Conservation (phyloP, 2,113 vertebrate genomes). For the Sturnira hondurensis region DNA sequence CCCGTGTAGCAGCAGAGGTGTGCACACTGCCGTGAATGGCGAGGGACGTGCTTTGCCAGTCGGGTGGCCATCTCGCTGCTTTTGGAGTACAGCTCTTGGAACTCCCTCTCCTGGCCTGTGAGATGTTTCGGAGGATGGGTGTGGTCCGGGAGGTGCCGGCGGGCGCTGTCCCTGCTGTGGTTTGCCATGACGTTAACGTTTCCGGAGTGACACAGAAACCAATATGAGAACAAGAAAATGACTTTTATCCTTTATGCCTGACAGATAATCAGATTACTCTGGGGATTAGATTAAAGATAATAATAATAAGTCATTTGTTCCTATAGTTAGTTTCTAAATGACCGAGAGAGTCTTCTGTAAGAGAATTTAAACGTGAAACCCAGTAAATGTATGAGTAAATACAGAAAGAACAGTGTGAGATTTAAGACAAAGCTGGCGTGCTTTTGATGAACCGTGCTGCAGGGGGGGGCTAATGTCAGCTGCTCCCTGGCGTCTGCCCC, state of each 20-base stretch:
- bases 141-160: not conserved
- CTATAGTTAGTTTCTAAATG: constrained; percentile 33
- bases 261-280: constrained; percentile 27
- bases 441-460: fast-evolving
- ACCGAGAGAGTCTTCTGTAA: constrained; percentile 17
- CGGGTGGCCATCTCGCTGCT: not conserved
- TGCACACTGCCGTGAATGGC: too few species aligned
- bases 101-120: not conserved
- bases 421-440: not conserved
- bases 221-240: not conserved
- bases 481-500: fast-evolving
- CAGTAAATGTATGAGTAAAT: not conserved
- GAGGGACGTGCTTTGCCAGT: not conserved
- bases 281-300: constrained; percentile 30
- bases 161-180: not conserved
- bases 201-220: not conserved
- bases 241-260: not conserved
- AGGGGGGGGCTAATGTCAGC: not conserved
- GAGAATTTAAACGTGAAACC: constrained; percentile 21
- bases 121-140: not conserved
- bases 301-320: not conserved
- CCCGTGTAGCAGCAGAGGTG: not conserved
- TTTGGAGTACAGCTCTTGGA: not conserved
- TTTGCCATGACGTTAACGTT: not conserved
- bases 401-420: not conserved